Evolutionary conservation across 2,113 vertebrate genomes (phyloP).

Genomic region (Amblyopsis rosae): DNA sequence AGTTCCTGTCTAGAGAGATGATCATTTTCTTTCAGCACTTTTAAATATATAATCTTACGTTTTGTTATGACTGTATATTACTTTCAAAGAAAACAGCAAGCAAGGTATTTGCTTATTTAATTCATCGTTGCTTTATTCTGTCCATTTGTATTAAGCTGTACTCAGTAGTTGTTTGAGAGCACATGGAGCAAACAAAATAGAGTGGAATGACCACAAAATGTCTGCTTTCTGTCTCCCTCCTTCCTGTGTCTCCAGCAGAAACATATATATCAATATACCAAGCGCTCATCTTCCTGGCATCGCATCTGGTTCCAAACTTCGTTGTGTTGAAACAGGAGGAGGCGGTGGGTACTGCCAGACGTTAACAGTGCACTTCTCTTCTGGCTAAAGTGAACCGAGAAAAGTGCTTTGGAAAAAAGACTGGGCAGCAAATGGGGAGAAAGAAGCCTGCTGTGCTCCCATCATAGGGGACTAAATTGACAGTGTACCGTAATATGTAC

Average conservation of each 20-base stretch:
- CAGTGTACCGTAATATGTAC: constrained; percentile 6
- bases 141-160: constrained; percentile 10
- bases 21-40: too few species aligned
- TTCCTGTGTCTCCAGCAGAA: constrained; percentile 16
- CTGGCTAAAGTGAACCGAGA: constrained; percentile 4
- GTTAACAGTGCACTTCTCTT: constrained; percentile 14
- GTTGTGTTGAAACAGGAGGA: constrained; percentile 1
- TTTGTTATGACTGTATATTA: too few species aligned
- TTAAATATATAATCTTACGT: too few species aligned
- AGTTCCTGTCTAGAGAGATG: too few species aligned
- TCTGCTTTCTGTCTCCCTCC: constrained; percentile 49
- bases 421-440: background rate
- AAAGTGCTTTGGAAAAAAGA: constrained; percentile 11
- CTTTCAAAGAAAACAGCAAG: too few species aligned
- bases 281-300: constrained; percentile 3
- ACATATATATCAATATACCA: background rate
- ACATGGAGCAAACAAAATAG: constrained; percentile 50
- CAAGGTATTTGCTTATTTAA: background rate
- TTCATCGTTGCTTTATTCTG: constrained; percentile 16
- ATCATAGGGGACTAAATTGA: constrained; percentile 8
- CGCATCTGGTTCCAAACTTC: constrained; percentile 8
- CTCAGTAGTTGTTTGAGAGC: constrained; percentile 8
- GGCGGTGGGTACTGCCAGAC: constrained; percentile 6
- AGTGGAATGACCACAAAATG: constrained; percentile 59
- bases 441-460: constrained; percentile 12